Evolutionary conservation across 2,888 invertebrate genomes (phyloP), one percentile per base, ranked within the genome.

Genomic region (Dione vanillae): DNA sequence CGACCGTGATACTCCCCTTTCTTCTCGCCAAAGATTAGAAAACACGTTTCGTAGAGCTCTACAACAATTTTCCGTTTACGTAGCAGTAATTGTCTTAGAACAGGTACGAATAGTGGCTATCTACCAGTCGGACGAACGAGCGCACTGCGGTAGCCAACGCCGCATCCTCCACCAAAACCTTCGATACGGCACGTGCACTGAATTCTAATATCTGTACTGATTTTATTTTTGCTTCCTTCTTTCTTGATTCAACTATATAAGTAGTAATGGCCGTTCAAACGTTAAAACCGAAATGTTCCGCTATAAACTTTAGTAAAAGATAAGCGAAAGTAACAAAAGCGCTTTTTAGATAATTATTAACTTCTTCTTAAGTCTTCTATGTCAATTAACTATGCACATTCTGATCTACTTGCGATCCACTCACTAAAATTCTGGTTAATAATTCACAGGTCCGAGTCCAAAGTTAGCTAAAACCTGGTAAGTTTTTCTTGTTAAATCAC

Each of bases 11-110:
- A 83, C 82, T 82, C 80, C 79, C 78, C 79, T 84, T 85, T 83
- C 82, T 79, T 79, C 81, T 85, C 81, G 79, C 74, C 75, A 80
- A 85, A 90, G 89, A 91, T 91, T 89, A 90, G 90, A 89, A 88
- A 91, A 89, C 89, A 90, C 87, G 88, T 89, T 86, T 86, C 82
- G 82, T 82, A 87, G 84, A 87, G 86, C 83, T 89, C 85, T 84
- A 81, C 86, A 88, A 87, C 89, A 86, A 87, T 91, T 91, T 91
- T 91, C 90, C 89, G 91, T 89, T 91, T 90, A 89, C 89, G 88
- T 88, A 85, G 89, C 86, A 85, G 91, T 91, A 91, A 91, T 92
- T 92, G 90, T 91, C 89, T 90, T 85, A 88, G 85, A 87, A 84
- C 85, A 88, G 88, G 87, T 88, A 89, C 80, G 82, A 82, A 82